Evolutionary conservation across 2,797 vertebrate species (phyloP).

Genomic region (Bradypus variegatus): DNA sequence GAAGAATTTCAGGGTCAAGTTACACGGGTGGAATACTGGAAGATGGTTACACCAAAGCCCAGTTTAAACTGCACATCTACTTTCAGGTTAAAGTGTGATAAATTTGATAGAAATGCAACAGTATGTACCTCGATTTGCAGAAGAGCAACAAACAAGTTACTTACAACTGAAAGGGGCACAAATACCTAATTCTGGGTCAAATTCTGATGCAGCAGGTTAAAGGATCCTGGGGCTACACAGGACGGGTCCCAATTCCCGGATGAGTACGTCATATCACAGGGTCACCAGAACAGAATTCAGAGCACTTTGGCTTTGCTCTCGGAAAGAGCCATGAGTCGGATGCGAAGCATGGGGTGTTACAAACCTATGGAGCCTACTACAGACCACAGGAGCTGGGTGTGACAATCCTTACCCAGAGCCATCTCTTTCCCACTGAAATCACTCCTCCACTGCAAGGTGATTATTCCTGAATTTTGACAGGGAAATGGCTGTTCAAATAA

Average conservation of each 20-base stretch:
- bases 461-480: slow-evolving; percentile 72
- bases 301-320: slow-evolving; percentile 66
- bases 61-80: slow-evolving; percentile 48
- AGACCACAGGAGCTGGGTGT: slow-evolving; percentile 70
- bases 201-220: slow-evolving; percentile 59
- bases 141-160: slow-evolving; percentile 58
- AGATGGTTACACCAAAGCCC: slow-evolving; percentile 58
- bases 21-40: slow-evolving; percentile 54
- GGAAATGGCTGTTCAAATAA: slow-evolving; percentile 72
- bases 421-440: slow-evolving; percentile 70
- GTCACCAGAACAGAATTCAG: slow-evolving; percentile 59
- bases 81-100: slow-evolving; percentile 50
- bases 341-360: slow-evolving; percentile 69
- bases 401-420: slow-evolving; percentile 71
- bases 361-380: slow-evolving; percentile 70
- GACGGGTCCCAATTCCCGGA: slow-evolving; percentile 54
- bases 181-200: slow-evolving; percentile 64
- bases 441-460: slow-evolving; percentile 70
- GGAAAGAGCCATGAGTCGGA: slow-evolving; percentile 67
- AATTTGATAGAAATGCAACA: slow-evolving; percentile 60
- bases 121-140: slow-evolving; percentile 48
- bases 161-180: slow-evolving; percentile 63
- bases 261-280: slow-evolving; percentile 58
- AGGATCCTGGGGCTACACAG: slow-evolving; percentile 55
- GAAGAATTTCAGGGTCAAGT: slow-evolving; percentile 50